Base-by-base conservation (phyloP, 1,140 invertebrate species). In the Periplaneta americana region DNA sequence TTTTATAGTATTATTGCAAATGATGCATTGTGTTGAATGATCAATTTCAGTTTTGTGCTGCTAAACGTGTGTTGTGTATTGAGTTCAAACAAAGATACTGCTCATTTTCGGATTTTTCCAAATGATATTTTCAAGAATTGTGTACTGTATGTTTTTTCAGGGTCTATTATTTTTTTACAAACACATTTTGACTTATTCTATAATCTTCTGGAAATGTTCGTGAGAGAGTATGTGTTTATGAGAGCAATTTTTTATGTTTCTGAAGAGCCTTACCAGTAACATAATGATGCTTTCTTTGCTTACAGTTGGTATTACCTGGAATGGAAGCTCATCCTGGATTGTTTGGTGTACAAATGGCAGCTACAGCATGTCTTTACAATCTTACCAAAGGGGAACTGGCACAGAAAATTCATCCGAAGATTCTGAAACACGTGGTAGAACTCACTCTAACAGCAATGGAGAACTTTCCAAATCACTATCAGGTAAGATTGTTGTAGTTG, bases 361-460 rank as follows among this genome's bases (percentile, higher is more conserved):
- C 93, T 13, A 96, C 94, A 36, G 95, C 95, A 34, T 96, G 95
- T 86, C 88, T 96, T 31, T 96, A 96, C 85, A 96, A 96, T 88
- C 89, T 96, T 31, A 94, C 94, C 1, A 93, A 93, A 85, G 92
- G 91, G 28, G 92, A 93, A 84, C 86, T 94, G 4, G 92, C 92
- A 1, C 84, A 87, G 78, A 91, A 91, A 85, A 92, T 96, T 79
- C 94, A 95, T 88, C 93, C 94, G 1, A 89, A 89, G 22, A 88
- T 92, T 82, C 88, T 96, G 34, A 91, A 91, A 84, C 88, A 91
- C 85, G 92, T 94, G 77, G 94, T 96, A 15, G 90, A 93, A 83
- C 87, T 93, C 17, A 95, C 93, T 39, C 87, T 95, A 34, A 88
- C 89, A 66, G 94, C 94, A 3, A 95, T 95, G 94, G 92, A 93